Conservation (phyloP, 2,888 invertebrate genomes). For the Osmoderma eremita region DNA sequence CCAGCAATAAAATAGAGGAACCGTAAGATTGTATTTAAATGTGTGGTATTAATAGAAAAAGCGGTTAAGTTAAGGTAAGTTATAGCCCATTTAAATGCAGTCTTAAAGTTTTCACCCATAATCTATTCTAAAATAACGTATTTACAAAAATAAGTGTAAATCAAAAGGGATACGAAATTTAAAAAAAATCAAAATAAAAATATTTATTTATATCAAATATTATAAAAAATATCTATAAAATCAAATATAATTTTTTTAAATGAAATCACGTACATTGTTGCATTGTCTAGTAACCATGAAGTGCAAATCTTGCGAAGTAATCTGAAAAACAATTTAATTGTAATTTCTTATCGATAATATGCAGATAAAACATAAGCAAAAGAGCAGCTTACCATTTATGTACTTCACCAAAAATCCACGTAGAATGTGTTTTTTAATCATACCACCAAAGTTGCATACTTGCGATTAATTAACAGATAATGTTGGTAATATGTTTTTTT, state of each 20-base stretch:
- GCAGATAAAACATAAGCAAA: not conserved
- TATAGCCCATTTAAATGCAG: conserved; percentile 39
- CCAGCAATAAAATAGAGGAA: conserved; percentile 37
- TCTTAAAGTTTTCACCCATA: conserved; percentile 43
- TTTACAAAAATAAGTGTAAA: conserved; percentile 35
- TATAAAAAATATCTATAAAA: conserved; percentile 2
- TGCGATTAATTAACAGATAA: conserved; percentile 47
- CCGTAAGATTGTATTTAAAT: conserved; percentile 39
- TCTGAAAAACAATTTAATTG: not conserved
- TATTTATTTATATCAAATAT: conserved; percentile 11
- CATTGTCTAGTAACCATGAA: too few species aligned
- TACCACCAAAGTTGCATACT: conserved; percentile 45
- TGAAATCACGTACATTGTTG: not conserved
- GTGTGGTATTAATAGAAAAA: not conserved
- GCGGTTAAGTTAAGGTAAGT: not conserved
- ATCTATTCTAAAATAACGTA: conserved; percentile 16
- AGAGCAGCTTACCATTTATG: conserved; percentile 38
- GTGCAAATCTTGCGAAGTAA: not conserved
- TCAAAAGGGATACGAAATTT: conserved; percentile 14
- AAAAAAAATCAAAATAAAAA: conserved; percentile 11
- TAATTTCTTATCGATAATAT: not conserved
- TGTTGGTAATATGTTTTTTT: conserved; percentile 47
- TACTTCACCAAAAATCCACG: conserved; percentile 38
- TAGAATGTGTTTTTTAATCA: conserved; percentile 45
- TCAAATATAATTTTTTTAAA: conserved; percentile 3